Evolutionary conservation across 1,140 invertebrate species (phyloP).

Genomic region (Geopemphigus sp.): DNA sequence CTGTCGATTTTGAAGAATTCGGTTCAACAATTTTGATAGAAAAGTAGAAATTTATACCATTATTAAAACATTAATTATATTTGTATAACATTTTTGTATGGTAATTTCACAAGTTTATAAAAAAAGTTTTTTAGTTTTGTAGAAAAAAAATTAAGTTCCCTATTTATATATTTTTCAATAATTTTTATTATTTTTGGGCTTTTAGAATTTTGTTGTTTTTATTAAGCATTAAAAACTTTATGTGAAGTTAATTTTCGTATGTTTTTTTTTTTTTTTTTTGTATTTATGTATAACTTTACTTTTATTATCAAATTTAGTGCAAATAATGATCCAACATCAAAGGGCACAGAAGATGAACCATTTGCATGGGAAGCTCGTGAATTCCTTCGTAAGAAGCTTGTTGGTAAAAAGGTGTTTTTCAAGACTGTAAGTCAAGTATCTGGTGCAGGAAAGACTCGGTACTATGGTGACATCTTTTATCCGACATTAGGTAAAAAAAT

Average conservation of each 20-base stretch:
- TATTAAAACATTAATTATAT: not conserved
- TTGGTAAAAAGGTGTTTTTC: conserved; percentile 86
- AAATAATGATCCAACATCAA: conserved; percentile 56
- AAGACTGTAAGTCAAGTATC: conserved; percentile 52
- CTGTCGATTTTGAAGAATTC: too few species aligned
- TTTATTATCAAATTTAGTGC: conserved; percentile 46
- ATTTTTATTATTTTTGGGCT: too few species aligned
- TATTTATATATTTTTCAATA: too few species aligned
- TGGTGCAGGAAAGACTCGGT: conserved; percentile 18
- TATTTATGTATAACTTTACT: not conserved
- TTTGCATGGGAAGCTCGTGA: conserved; percentile 96
- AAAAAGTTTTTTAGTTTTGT: too few species aligned
- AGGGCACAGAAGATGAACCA: conserved; percentile 83
- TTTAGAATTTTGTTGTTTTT: too few species aligned
- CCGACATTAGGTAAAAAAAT: conserved; percentile 39
- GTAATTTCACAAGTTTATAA: not conserved
- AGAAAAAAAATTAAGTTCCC: too few species aligned
- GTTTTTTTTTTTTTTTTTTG: too few species aligned
- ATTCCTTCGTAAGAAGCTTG: conserved; percentile 85
- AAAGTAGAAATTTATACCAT: not conserved
- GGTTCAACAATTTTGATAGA: too few species aligned
- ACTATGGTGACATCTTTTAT: conserved; percentile 38
- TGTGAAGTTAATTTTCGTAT: not conserved
- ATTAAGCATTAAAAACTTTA: not conserved
- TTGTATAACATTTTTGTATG: not conserved